Percentiles rank a stretch among this genome's conserved stretches.
These are phyloP conservation scores for Siniperca obscura DNA, from an alignment of 2,797 vertebrate genomes.

Conservation along the genomic window DNA sequence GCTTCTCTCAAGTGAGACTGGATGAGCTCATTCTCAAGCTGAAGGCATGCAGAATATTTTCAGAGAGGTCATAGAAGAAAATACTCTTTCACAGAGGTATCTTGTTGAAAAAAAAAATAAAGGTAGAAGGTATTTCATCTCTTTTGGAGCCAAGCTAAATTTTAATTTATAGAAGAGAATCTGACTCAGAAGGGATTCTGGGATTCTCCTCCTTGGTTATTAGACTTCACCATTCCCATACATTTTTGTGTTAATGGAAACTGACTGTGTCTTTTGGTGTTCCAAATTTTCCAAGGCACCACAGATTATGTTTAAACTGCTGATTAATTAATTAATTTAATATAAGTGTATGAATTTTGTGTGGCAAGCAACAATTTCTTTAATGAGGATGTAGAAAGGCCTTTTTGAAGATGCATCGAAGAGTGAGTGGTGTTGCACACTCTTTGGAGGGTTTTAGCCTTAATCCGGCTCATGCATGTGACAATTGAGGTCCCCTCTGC, in stretches of 20 bases:
- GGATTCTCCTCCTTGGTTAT: neutral
- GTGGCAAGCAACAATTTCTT: neutral
- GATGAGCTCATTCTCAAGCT: slow-evolving; percentile 15
- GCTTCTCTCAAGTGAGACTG: slow-evolving; percentile 9
- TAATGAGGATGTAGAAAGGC: slow-evolving; percentile 13
- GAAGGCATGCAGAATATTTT: slow-evolving; percentile 3
- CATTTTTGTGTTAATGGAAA: slow-evolving; percentile 8
- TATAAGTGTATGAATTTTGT: neutral
- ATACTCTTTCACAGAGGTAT: neutral
- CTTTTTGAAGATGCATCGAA: slow-evolving; percentile 3
- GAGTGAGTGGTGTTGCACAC: neutral
- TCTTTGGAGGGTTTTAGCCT: slow-evolving; percentile 24
- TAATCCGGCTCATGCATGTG: slow-evolving; percentile 11
- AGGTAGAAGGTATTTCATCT: slow-evolving; percentile 6
- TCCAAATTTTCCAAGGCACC: neutral
- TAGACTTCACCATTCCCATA: neutral
- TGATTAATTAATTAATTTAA: slow-evolving; percentile 2
- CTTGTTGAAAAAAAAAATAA: neutral
- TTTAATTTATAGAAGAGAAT: neutral
- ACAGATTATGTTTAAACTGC: neutral
- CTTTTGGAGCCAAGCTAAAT: neutral
- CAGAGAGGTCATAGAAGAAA: slow-evolving; percentile 12
- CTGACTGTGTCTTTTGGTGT: neutral
- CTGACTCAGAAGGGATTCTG: neutral
- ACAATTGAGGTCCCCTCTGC: slow-evolving; percentile 31